Conservation (phyloP, 2,113 vertebrate genomes). For the Periophthalmus modestus region DNA sequence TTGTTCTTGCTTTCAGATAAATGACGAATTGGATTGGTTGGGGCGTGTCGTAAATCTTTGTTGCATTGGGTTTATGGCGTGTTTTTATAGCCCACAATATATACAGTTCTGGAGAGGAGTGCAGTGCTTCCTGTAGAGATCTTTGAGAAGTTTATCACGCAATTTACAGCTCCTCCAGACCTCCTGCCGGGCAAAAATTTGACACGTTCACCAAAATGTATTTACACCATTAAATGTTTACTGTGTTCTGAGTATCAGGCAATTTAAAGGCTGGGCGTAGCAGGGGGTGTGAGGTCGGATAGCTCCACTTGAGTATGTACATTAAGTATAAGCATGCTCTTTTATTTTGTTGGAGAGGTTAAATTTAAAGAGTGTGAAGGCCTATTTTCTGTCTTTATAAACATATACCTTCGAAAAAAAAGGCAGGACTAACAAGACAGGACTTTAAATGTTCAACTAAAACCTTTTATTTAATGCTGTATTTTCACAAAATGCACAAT, state of each 20-base stretch:
- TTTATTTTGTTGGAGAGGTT: neutral
- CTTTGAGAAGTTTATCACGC: slow-evolving; percentile 8
- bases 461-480: no score
- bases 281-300: neutral
- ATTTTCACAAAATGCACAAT: no score
- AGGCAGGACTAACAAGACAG: no score
- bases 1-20: slow-evolving; percentile 9
- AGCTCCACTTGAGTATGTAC: neutral
- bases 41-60: slow-evolving; percentile 5
- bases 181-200: neutral
- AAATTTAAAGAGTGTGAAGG: neutral
- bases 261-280: neutral
- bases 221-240: neutral
- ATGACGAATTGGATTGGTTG: slow-evolving; percentile 4
- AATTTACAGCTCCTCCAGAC: neutral
- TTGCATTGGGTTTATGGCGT: slow-evolving; percentile 4
- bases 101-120: slow-evolving; percentile 5
- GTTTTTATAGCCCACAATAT: slow-evolving; percentile 5
- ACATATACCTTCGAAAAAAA: no score
- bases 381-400: neutral
- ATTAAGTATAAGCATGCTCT: neutral
- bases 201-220: neutral
- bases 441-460: no score
- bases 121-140: slow-evolving; percentile 10
- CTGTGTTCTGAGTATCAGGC: neutral